Evolutionary conservation across 2,888 invertebrate genomes (phyloP).

Genomic region (Hymenopus coronatus): DNA sequence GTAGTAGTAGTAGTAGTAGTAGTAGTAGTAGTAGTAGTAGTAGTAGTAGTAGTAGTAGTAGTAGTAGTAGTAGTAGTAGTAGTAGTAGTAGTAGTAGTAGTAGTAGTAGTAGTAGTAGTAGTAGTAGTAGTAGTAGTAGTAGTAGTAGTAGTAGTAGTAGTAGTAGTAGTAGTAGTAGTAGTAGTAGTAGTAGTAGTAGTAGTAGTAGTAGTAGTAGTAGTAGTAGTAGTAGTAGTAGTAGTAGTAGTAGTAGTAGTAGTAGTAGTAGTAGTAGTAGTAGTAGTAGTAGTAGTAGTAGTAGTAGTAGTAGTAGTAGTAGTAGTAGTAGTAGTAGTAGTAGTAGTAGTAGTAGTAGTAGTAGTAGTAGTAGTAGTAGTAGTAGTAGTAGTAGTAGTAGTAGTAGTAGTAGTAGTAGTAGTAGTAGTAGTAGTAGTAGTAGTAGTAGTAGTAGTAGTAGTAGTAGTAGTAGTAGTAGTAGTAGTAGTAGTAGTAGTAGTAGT

Average conservation of each 20-base stretch:
- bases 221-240: not conserved
- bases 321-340: slow-evolving; percentile 6
- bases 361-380: not conserved
- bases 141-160: not conserved
- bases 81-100: too few species aligned
- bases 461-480: too few species aligned
- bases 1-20: not conserved
- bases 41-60: not conserved
- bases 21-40: not conserved
- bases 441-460: not conserved
- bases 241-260: not conserved
- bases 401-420: not conserved
- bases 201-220: slow-evolving; percentile 3
- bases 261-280: not conserved
- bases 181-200: not conserved
- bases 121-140: not conserved
- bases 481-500: too few species aligned
- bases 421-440: not conserved
- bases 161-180: not conserved
- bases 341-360: not conserved
- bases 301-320: not conserved
- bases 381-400: not conserved
- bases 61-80: not conserved
- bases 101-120: not conserved
- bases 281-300: not conserved